These are phyloP conservation scores for Drosophila ustulata DNA, from an alignment of 2,888 invertebrate genomes.

Conservation along the genomic window DNA sequence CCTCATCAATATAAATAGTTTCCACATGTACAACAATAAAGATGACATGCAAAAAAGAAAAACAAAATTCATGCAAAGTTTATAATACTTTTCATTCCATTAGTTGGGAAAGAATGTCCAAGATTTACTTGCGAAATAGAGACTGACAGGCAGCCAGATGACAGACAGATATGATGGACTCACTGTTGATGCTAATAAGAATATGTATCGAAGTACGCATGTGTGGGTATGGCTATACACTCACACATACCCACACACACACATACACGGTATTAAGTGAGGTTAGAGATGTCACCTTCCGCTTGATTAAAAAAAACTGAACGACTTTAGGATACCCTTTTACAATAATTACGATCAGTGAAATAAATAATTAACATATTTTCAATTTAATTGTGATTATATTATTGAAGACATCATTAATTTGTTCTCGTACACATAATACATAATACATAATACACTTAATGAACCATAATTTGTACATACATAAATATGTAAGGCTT, in stretches of 20 bases:
- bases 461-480: neutral
- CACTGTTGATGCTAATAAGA: conserved; percentile 6
- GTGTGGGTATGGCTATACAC: neutral
- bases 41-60: neutral
- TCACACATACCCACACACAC: neutral
- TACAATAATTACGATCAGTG: neutral
- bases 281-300: conserved; percentile 25
- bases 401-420: neutral
- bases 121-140: conserved; percentile 13
- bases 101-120: neutral
- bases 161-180: conserved; percentile 15
- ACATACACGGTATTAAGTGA: conserved; percentile 3
- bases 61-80: neutral
- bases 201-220: neutral
- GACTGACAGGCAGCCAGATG: conserved; percentile 15
- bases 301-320: neutral
- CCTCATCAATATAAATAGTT: conserved; percentile 2
- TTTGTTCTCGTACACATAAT: neutral
- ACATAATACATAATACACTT: neutral
- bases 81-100: conserved; percentile 4
- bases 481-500: conserved; percentile 5
- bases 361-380: neutral
- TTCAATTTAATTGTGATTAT: neutral
- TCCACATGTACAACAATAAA: neutral
- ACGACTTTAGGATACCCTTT: conserved; percentile 5